Evolutionary conservation across 2,888 invertebrate species (phyloP).

Genomic region (Fragum fragum): DNA sequence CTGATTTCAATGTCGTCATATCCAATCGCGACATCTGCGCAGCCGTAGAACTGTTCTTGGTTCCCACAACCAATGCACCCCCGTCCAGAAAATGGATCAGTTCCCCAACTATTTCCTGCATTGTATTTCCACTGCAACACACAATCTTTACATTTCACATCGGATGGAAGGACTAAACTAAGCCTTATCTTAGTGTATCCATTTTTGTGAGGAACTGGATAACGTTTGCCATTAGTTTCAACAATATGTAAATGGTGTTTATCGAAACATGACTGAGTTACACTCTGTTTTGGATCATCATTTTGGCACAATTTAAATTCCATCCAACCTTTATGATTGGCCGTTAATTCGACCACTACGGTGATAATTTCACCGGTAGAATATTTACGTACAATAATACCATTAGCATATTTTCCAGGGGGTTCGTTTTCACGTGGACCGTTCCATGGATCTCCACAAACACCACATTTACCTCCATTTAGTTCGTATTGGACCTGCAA

Average conservation of each 20-base stretch:
- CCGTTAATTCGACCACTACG: slow-evolving; percentile 84
- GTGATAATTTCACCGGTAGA: slow-evolving; percentile 81
- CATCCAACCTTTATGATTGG: slow-evolving; percentile 85
- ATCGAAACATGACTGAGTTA: slow-evolving; percentile 83
- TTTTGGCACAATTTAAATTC: slow-evolving; percentile 84
- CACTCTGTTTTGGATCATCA: slow-evolving; percentile 71
- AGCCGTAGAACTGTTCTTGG: slow-evolving; percentile 83
- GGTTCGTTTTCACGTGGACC: slow-evolving; percentile 84
- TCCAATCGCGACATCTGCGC: slow-evolving; percentile 81
- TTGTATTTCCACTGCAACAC: slow-evolving; percentile 83
- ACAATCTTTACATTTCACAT: slow-evolving; percentile 75
- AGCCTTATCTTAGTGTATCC: slow-evolving; percentile 68
- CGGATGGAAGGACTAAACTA: slow-evolving; percentile 72
- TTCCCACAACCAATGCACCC: slow-evolving; percentile 79
- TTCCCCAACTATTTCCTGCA: slow-evolving; percentile 82
- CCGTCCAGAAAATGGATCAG: slow-evolving; percentile 64
- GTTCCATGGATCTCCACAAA: slow-evolving; percentile 94
- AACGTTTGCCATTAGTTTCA: slow-evolving; percentile 64
- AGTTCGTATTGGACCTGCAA: slow-evolving; percentile 78
- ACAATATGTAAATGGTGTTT: slow-evolving; percentile 66
- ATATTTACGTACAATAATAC: slow-evolving; percentile 84
- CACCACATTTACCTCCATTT: slow-evolving; percentile 92
- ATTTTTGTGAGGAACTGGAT: slow-evolving; percentile 62
- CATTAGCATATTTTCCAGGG: slow-evolving; percentile 84
- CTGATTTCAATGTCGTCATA: slow-evolving; percentile 68